Percentiles rank a stretch among this genome's conserved stretches.
Conservation (phyloP, 1,140 invertebrate genomes). For the Bombus ignitus region DNA sequence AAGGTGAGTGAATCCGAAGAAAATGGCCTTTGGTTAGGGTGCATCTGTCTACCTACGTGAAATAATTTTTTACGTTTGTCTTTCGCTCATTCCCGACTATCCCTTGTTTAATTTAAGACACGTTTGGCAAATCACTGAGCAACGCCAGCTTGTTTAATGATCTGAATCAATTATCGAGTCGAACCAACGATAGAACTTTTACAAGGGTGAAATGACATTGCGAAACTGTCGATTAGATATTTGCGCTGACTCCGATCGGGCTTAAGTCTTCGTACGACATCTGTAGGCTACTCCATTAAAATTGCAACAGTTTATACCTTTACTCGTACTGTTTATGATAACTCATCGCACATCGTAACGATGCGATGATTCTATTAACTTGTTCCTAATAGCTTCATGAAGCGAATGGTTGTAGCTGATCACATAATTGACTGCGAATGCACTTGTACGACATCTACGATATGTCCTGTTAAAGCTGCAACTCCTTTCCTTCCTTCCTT, state of each 20-base stretch:
- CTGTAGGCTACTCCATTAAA: slow-evolving; percentile 36
- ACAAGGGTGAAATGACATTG: not conserved
- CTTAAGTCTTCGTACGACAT: slow-evolving; percentile 38
- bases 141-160: not conserved
- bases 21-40: not conserved
- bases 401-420: slow-evolving; percentile 8
- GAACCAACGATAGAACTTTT: not conserved
- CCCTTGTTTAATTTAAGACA: not conserved
- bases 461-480: slow-evolving; percentile 9
- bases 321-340: slow-evolving; percentile 39
- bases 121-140: not conserved
- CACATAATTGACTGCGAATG: slow-evolving; percentile 44
- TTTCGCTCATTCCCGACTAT: not conserved
- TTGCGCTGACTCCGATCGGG: slow-evolving; percentile 20
- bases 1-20: slow-evolving; percentile 28
- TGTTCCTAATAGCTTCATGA: slow-evolving; percentile 32
- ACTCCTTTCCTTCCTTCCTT: slow-evolving; percentile 1
- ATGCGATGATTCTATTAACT: slow-evolving; percentile 33
- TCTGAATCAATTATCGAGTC: not conserved
- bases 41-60: not conserved
- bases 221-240: slow-evolving; percentile 22
- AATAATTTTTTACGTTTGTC: not conserved
- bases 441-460: slow-evolving; percentile 40
- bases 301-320: slow-evolving; percentile 14
- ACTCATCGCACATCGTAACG: not conserved